phyloP scores from a whole-genome alignment of 2,888 invertebrate genomes.

The Clivina fossor region DNA sequence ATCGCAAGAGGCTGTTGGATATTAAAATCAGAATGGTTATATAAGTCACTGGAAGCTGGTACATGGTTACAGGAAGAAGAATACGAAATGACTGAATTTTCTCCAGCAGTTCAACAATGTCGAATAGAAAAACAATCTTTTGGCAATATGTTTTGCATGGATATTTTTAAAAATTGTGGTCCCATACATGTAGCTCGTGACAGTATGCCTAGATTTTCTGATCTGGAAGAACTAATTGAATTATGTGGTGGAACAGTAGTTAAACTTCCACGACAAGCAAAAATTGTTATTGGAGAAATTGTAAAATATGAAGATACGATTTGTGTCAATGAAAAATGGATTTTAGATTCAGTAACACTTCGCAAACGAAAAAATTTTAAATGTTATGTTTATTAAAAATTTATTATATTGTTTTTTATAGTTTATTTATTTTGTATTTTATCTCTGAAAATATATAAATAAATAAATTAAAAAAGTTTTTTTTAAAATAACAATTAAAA shows the following conservation, averaged over 20 bases:
- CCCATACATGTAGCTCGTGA: conserved; percentile 58
- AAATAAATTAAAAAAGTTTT: too few relatives aligned
- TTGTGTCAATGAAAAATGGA: conserved; percentile 62
- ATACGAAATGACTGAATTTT: conserved; percentile 70
- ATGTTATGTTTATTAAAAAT: too few relatives aligned
- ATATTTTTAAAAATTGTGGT: conserved; percentile 62
- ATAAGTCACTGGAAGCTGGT: conserved; percentile 60
- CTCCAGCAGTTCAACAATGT: conserved; percentile 67
- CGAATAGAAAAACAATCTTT: conserved; percentile 64
- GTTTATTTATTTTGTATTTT: too few relatives aligned
- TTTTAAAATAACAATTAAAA: too few relatives aligned
- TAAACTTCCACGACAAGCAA: conserved; percentile 54
- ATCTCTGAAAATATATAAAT: too few relatives aligned
- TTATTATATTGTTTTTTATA: too few relatives aligned
- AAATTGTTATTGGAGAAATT: conserved; percentile 58
- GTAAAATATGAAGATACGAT: conserved; percentile 42
- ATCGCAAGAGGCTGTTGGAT: conserved; percentile 79
- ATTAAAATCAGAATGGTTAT: conserved; percentile 67
- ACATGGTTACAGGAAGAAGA: conserved; percentile 71
- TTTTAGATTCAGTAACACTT: conserved; percentile 63
- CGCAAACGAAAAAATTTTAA: conserved; percentile 56
- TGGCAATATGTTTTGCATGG: conserved; percentile 60
- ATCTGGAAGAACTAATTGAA: conserved; percentile 60
- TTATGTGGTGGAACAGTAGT: conserved; percentile 61
- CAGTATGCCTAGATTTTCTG: conserved; percentile 55